Conservation (phyloP, 2,113 vertebrate genomes). For the Oreochromis niloticus region DNA sequence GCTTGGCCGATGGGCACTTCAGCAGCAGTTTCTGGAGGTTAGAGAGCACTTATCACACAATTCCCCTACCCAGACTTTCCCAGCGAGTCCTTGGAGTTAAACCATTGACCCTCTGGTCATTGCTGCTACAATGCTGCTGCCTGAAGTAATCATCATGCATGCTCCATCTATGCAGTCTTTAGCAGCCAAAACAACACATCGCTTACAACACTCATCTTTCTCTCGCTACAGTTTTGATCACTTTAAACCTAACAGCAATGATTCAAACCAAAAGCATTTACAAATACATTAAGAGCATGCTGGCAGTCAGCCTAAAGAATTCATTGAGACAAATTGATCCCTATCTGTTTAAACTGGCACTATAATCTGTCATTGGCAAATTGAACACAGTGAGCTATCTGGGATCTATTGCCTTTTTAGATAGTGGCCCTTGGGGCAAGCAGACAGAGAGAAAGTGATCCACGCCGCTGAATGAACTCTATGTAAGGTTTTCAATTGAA, state of each 20-base stretch:
- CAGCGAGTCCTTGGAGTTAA: constrained; percentile 46
- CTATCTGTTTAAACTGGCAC: constrained; percentile 97
- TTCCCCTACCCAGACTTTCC: constrained; percentile 52
- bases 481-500: not conserved
- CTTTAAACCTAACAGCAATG: constrained; percentile 18
- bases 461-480: constrained; percentile 60
- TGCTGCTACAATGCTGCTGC: constrained; percentile 29
- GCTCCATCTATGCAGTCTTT: constrained; percentile 8
- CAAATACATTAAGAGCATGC: constrained; percentile 71
- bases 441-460: constrained; percentile 79
- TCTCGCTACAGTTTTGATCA: constrained; percentile 36
- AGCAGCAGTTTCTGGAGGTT: constrained; percentile 46
- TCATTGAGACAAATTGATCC: constrained; percentile 99
- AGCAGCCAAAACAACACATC: constrained; percentile 45
- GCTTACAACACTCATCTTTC: constrained; percentile 21
- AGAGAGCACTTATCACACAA: constrained; percentile 55
- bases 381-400: constrained; percentile 91
- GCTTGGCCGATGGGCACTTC: constrained; percentile 63
- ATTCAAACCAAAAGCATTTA: constrained; percentile 62
- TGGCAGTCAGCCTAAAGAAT: constrained; percentile 92
- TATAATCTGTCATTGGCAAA: constrained; percentile 96
- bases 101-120: constrained; percentile 53
- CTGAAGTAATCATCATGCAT: constrained; percentile 29
- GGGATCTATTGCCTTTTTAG: constrained; percentile 85
- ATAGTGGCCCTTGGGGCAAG: constrained; percentile 80